Percentiles rank a stretch among this genome's conserved stretches.
Evolutionary conservation across 2,113 vertebrate species (phyloP).

Genomic region (Sinocyclocheilus anshuiensis): DNA sequence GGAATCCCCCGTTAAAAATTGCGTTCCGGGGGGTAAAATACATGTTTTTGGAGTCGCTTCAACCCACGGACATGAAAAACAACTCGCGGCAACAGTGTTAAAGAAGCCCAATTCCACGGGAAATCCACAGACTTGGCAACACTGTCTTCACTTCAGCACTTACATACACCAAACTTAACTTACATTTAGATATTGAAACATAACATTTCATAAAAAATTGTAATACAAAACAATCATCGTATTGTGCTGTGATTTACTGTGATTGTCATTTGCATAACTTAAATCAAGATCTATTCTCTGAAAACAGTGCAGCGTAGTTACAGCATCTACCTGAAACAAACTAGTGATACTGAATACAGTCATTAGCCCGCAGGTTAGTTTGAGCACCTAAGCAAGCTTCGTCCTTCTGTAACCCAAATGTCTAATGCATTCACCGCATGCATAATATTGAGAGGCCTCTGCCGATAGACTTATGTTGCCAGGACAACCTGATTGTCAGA

Average conservation of each 20-base stretch:
- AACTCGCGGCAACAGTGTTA: too few relatives aligned
- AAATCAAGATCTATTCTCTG: not conserved
- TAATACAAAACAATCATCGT: too few relatives aligned
- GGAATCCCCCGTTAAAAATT: too few relatives aligned
- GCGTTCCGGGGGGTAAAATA: too few relatives aligned
- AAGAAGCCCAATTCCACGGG: too few relatives aligned
- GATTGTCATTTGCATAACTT: not conserved
- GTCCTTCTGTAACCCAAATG: constrained; percentile 10
- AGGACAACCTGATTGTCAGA: constrained; percentile 40
- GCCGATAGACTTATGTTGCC: not conserved
- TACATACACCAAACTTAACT: too few relatives aligned
- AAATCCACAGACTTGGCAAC: too few relatives aligned
- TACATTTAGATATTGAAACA: too few relatives aligned
- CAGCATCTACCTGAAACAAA: not conserved
- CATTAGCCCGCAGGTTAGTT: not conserved
- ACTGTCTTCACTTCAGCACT: too few relatives aligned
- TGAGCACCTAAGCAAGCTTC: not conserved
- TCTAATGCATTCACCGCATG: not conserved
- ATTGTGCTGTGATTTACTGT: not conserved
- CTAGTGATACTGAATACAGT: not conserved
- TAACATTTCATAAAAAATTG: too few relatives aligned
- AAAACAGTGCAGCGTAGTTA: not conserved
- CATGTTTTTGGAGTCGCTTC: too few relatives aligned
- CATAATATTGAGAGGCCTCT: constrained; percentile 2
- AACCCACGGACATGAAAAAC: too few relatives aligned